Evolutionary conservation across 1,140 invertebrate species (phyloP).

Genomic region (Acromyrmex heyeri): DNA sequence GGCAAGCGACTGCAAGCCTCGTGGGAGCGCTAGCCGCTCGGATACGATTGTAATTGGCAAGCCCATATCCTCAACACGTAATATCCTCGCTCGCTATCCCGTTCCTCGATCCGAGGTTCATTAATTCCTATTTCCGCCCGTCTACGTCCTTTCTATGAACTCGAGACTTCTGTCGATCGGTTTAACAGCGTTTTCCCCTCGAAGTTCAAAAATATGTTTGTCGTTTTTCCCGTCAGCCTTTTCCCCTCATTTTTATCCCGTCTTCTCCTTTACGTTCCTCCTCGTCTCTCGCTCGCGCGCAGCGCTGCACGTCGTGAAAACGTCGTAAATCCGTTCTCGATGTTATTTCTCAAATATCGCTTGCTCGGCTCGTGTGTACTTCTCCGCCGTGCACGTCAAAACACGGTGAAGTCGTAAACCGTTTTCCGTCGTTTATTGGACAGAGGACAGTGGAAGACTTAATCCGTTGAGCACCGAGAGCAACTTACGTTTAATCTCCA

Average conservation of each 20-base stretch:
- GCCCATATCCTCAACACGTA: constrained; percentile 76
- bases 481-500: background rate
- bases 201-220: constrained; percentile 60
- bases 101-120: constrained; percentile 67
- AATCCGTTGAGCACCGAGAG: constrained; percentile 15
- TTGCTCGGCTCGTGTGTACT: constrained; percentile 36
- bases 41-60: constrained; percentile 79
- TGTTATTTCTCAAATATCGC: constrained; percentile 64
- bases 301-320: constrained; percentile 42
- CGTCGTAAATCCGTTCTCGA: constrained; percentile 63
- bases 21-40: constrained; percentile 67
- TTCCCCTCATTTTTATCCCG: constrained; percentile 55
- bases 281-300: background rate
- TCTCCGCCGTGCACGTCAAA: constrained; percentile 48
- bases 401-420: constrained; percentile 57
- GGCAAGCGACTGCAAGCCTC: constrained; percentile 55
- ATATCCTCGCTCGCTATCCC: constrained; percentile 71
- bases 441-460: constrained; percentile 41
- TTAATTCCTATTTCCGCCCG: constrained; percentile 74
- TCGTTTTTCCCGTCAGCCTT: constrained; percentile 56
- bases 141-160: constrained; percentile 56
- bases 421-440: constrained; percentile 38
- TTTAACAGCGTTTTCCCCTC: constrained; percentile 55
- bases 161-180: constrained; percentile 59
- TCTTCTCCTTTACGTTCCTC: background rate